Conservation (phyloP, 2,797 vertebrate genomes). For the Clarias fuscus region DNA sequence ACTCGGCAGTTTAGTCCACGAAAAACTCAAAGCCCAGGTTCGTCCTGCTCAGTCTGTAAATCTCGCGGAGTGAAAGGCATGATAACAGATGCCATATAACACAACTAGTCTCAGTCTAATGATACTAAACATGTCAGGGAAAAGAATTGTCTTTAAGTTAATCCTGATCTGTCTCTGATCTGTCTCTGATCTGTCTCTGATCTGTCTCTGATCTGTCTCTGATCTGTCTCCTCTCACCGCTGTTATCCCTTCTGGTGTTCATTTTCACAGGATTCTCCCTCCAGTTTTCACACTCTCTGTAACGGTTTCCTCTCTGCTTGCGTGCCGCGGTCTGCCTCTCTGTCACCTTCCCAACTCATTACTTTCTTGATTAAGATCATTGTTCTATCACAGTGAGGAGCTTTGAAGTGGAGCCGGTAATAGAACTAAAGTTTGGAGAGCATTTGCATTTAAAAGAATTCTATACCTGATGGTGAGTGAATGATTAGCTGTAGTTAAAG, state of each 20-base stretch:
- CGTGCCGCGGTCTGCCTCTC: slow-evolving; percentile 8
- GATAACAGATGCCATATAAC: slow-evolving; percentile 54
- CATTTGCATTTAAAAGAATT: slow-evolving; percentile 20
- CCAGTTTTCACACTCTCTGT: slow-evolving; percentile 25
- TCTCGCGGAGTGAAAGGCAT: slow-evolving; percentile 43
- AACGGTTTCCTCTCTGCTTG: slow-evolving; percentile 14
- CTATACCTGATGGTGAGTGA: background rate
- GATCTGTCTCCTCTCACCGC: background rate
- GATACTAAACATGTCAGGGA: background rate
- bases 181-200: too few relatives aligned
- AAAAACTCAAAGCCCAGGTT: slow-evolving; percentile 59
- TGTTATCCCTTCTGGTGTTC: slow-evolving; percentile 31
- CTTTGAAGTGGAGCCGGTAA: slow-evolving; percentile 34
- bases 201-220: too few relatives aligned
- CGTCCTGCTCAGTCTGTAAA: slow-evolving; percentile 50
- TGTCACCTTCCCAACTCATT: slow-evolving; percentile 21
- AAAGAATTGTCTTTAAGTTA: background rate
- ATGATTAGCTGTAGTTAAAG: background rate
- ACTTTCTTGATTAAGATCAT: slow-evolving; percentile 38
- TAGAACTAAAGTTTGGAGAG: slow-evolving; percentile 24
- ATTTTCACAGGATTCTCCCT: slow-evolving; percentile 17
- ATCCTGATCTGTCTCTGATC: too few relatives aligned
- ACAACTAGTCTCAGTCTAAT: slow-evolving; percentile 23
- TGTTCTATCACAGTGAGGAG: slow-evolving; percentile 3
- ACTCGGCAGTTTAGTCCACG: slow-evolving; percentile 62